phyloP scores from a whole-genome alignment of 2,888 invertebrate species.

The Andrena trimmerana region DNA sequence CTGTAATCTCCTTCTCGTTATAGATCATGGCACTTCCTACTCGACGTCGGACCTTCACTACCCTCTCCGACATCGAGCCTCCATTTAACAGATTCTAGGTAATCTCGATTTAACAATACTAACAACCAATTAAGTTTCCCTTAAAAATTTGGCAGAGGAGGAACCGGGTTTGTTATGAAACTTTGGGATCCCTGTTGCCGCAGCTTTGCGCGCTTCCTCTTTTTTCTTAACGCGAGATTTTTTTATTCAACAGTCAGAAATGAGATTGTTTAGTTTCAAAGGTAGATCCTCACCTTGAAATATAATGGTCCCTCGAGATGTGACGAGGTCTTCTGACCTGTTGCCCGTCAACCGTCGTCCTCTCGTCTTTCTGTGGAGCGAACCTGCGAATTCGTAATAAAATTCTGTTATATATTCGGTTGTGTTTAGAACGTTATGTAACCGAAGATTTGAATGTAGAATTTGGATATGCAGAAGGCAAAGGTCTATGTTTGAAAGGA shows the following conservation, averaged over 20 bases:
- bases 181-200: background rate
- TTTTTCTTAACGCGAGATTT: background rate
- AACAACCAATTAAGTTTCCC: background rate
- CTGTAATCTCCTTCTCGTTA: conserved; percentile 77
- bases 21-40: conserved; percentile 38
- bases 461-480: too few species aligned
- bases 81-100: background rate
- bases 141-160: background rate
- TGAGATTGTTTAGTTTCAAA: background rate
- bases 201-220: background rate
- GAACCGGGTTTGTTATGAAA: too few species aligned
- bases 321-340: conserved; percentile 77
- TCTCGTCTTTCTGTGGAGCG: conserved; percentile 72
- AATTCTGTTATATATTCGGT: background rate
- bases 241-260: background rate
- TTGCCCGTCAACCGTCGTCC: conserved; percentile 76
- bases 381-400: conserved; percentile 49
- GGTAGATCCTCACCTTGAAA: conserved; percentile 76
- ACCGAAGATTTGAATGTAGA: too few species aligned
- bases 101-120: background rate
- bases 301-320: conserved; percentile 82
- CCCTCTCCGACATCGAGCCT: conserved; percentile 36
- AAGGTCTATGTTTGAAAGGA: too few species aligned
- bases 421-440: background rate
- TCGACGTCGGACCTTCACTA: conserved; percentile 34